Evolutionary conservation across 1,140 invertebrate species (phyloP).

Genomic region (Sitodiplosis mosellana): DNA sequence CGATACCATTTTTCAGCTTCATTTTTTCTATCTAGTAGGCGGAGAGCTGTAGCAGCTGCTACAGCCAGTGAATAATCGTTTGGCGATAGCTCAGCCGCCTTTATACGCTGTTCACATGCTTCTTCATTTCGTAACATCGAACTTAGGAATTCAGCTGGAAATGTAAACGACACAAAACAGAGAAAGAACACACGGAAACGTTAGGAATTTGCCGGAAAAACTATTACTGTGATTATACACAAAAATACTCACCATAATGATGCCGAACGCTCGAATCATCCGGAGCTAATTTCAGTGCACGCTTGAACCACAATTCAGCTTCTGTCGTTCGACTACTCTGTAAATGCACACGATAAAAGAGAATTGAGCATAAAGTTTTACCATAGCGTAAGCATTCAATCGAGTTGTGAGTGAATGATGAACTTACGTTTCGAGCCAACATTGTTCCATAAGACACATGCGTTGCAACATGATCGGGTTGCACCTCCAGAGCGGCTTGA

Average conservation of each 20-base stretch:
- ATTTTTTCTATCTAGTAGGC: slow-evolving; percentile 52
- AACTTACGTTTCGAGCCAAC: slow-evolving; percentile 69
- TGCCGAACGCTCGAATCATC: slow-evolving; percentile 64
- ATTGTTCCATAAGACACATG: slow-evolving; percentile 84
- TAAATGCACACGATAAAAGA: slow-evolving; percentile 15
- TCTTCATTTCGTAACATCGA: slow-evolving; percentile 57
- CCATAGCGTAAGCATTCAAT: neutral
- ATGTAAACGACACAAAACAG: neutral
- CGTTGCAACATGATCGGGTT: slow-evolving; percentile 73
- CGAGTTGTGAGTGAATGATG: slow-evolving; percentile 5
- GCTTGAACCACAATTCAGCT: slow-evolving; percentile 78
- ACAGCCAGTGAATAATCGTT: slow-evolving; percentile 68
- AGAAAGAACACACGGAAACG: neutral
- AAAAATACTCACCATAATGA: slow-evolving; percentile 53
- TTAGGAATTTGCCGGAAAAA: too few species aligned
- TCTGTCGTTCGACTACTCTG: slow-evolving; percentile 63
- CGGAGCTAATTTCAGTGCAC: slow-evolving; percentile 63
- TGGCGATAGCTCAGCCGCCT: slow-evolving; percentile 54
- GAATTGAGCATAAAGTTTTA: too few species aligned
- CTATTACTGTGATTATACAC: neutral
- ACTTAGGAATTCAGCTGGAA: slow-evolving; percentile 66
- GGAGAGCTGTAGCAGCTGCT: slow-evolving; percentile 66
- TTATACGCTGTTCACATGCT: slow-evolving; percentile 58
- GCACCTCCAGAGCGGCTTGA: slow-evolving; percentile 54
- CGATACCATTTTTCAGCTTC: slow-evolving; percentile 75